Percentiles rank a stretch among this genome's conserved stretches.
Conservation (phyloP, 2,113 vertebrate genomes). For the Oncorhynchus clarkii region DNA sequence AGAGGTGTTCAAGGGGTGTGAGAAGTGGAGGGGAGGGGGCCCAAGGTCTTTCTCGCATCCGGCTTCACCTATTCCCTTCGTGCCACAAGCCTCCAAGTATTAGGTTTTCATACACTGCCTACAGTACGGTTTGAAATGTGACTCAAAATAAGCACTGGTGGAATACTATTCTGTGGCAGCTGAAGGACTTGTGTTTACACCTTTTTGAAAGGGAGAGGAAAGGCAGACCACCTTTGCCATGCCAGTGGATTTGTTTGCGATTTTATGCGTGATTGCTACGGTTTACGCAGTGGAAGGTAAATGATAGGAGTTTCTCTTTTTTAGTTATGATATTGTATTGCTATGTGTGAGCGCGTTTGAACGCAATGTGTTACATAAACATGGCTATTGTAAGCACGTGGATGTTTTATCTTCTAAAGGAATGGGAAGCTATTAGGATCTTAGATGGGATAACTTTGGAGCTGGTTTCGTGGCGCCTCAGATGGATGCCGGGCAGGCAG, state of each 20-base stretch:
- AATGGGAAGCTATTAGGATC: no score
- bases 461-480: no score
- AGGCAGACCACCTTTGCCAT: conserved; percentile 26
- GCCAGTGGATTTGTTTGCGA: conserved; percentile 50
- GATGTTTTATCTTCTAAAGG: no score
- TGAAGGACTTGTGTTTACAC: conserved; percentile 34
- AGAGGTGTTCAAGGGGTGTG: conserved; percentile 44
- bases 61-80: background rate
- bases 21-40: conserved; percentile 5
- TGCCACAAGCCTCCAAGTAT: conserved; percentile 11
- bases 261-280: conserved; percentile 51
- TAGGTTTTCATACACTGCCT: conserved; percentile 15
- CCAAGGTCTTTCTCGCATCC: background rate
- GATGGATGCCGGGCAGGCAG: no score
- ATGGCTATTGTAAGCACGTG: no score
- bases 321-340: background rate
- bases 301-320: conserved; percentile 9
- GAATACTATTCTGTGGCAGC: conserved; percentile 31
- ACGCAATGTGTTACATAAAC: no score
- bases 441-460: no score
- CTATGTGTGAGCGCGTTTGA: no score
- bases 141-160: conserved; percentile 27
- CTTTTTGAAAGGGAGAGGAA: conserved; percentile 43
- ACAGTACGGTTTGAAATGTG: conserved; percentile 36
- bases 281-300: conserved; percentile 72